phyloP scores from a whole-genome alignment of 1,140 invertebrate genomes.

The Belonocnema kinseyi region DNA sequence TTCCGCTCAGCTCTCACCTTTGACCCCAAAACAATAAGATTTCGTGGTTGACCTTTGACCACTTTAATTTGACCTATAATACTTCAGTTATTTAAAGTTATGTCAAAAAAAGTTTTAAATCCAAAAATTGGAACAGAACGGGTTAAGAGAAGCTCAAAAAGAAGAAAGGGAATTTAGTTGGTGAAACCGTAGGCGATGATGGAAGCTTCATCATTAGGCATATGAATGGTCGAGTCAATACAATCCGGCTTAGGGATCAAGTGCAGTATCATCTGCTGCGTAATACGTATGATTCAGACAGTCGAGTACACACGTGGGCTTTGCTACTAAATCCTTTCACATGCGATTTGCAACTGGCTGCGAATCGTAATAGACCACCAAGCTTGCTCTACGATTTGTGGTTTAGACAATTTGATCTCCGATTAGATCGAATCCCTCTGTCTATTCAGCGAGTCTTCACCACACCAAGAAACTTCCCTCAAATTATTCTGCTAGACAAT shows the following conservation, averaged over 20 bases:
- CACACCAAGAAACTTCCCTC: slow-evolving; percentile 17
- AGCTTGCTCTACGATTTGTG: not conserved
- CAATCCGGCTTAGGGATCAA: slow-evolving; percentile 24
- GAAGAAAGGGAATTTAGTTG: not conserved
- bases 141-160: not conserved
- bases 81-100: too few species aligned
- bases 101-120: too few species aligned
- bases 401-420: slow-evolving; percentile 1
- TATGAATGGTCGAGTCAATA: slow-evolving; percentile 9
- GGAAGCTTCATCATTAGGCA: slow-evolving; percentile 5
- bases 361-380: slow-evolving; percentile 13
- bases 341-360: slow-evolving; percentile 19
- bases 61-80: too few species aligned
- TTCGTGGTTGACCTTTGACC: too few species aligned
- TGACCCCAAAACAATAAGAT: too few species aligned
- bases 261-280: not conserved
- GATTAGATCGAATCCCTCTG: slow-evolving; percentile 1
- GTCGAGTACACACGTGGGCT: too few species aligned
- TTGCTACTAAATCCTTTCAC: slow-evolving; percentile 13
- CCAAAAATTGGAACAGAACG: too few species aligned
- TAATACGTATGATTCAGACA: slow-evolving; percentile 8
- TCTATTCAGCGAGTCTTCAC: slow-evolving; percentile 18
- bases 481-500: slow-evolving; percentile 11
- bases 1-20: too few species aligned
- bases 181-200: not conserved